Conservation (phyloP, 92 coral and sea anemone genomes). For the Zoanthus solanderi region DNA sequence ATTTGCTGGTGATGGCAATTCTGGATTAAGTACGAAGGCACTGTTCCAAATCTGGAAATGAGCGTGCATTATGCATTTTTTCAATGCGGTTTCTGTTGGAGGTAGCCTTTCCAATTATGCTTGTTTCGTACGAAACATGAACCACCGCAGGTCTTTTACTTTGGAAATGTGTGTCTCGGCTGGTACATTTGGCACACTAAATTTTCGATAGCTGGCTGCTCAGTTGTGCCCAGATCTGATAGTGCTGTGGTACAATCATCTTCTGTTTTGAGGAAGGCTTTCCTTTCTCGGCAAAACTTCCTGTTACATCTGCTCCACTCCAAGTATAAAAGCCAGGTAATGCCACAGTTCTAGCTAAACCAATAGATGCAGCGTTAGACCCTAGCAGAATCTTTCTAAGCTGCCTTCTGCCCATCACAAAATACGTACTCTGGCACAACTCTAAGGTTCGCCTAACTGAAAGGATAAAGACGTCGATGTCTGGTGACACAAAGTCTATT, state of each 20-base stretch:
- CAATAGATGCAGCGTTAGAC: not conserved
- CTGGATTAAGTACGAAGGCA: conserved; percentile 40
- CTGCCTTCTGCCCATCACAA: too few species aligned
- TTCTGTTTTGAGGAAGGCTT: not conserved
- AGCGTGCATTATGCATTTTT: conserved; percentile 33
- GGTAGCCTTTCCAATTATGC: conserved; percentile 52
- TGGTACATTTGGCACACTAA: not conserved
- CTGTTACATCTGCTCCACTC: not conserved
- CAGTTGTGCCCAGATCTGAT: not conserved
- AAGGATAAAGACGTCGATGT: too few species aligned
- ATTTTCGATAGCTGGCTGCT: not conserved
- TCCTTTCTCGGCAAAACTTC: conserved; percentile 55
- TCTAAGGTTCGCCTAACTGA: too few species aligned
- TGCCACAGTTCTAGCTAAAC: conserved; percentile 47
- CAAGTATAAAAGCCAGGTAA: conserved; percentile 50
- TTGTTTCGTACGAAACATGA: not conserved
- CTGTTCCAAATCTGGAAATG: conserved; percentile 51
- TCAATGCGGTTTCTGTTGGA: conserved; percentile 37
- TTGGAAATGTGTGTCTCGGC: not conserved
- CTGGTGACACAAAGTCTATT: too few species aligned
- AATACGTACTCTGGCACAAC: too few species aligned
- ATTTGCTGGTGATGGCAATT: conserved; percentile 33
- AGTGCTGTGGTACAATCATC: not conserved
- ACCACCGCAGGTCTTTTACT: not conserved
- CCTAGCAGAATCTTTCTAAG: conserved; percentile 31